These are phyloP conservation scores for Ophiothrix spiculata DNA, from an alignment of 35 echinoderm and acorn worm species.

Conservation along the genomic window DNA sequence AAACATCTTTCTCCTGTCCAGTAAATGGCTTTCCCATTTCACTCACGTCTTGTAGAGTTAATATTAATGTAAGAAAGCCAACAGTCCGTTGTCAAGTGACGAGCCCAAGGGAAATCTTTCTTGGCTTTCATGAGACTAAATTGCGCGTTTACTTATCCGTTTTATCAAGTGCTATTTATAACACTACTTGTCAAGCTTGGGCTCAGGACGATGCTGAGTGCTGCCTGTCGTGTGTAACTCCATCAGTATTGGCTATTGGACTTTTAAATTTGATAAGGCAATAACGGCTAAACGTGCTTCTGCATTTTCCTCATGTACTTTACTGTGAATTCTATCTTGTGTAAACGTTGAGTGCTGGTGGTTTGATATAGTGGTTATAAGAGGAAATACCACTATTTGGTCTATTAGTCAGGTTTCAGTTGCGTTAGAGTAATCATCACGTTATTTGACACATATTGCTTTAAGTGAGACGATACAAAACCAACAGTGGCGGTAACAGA, in stretches of 20 bases:
- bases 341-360: not conserved
- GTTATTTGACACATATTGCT: not conserved
- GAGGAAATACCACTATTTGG: too few relatives aligned
- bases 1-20: not conserved
- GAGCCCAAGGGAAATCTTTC: not conserved
- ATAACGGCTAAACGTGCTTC: not conserved
- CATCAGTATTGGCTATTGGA: not conserved
- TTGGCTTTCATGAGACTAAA: not conserved
- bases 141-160: not conserved
- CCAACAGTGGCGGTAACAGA: not conserved
- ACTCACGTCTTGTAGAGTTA: not conserved
- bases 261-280: not conserved
- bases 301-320: constrained; percentile 13
- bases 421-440: not conserved
- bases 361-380: not conserved
- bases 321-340: not conserved
- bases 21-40: not conserved
- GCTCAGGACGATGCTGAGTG: not conserved
- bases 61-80: constrained; percentile 2
- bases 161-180: constrained; percentile 9
- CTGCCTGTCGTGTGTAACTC: not conserved
- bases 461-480: not conserved
- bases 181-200: not conserved
- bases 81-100: constrained; percentile 1
- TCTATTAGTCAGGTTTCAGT: not conserved